phyloP scores from a whole-genome alignment of 2,888 invertebrate species.

The Scrobipalpa costella region DNA sequence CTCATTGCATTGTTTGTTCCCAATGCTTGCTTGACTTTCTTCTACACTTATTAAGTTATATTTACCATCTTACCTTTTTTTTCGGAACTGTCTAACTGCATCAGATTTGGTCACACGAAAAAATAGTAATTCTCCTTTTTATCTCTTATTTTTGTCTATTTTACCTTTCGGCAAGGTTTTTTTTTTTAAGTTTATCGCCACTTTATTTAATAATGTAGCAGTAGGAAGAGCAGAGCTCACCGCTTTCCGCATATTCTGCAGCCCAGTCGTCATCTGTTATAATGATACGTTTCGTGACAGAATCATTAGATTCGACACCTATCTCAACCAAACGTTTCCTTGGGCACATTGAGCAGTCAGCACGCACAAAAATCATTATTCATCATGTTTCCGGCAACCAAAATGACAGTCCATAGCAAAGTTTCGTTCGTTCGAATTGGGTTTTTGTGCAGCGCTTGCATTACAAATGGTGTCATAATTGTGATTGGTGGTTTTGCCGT shows the following conservation, averaged over 20 bases:
- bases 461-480: not conserved
- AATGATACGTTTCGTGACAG: conserved; percentile 54
- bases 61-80: too few relatives aligned
- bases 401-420: conserved; percentile 26
- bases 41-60: too few relatives aligned
- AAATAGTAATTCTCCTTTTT: too few relatives aligned
- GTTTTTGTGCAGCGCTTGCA: conserved; percentile 24
- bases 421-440: not conserved
- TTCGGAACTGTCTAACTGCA: too few relatives aligned
- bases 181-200: too few relatives aligned
- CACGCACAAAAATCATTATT: conserved; percentile 64
- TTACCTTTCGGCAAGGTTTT: too few relatives aligned
- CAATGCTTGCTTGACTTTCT: too few relatives aligned
- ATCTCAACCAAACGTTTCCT: conserved; percentile 34
- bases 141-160: too few relatives aligned
- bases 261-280: conserved; percentile 25
- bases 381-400: conserved; percentile 38
- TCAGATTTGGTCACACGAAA: too few relatives aligned
- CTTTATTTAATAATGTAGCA: not conserved
- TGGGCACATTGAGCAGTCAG: conserved; percentile 9
- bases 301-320: conserved; percentile 51
- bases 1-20: too few relatives aligned
- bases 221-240: not conserved
- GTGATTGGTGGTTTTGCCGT: not conserved
- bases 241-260: not conserved